These are phyloP conservation scores for Perizoma flavofasciatum DNA, from an alignment of 2,888 invertebrate genomes.

Conservation along the genomic window DNA sequence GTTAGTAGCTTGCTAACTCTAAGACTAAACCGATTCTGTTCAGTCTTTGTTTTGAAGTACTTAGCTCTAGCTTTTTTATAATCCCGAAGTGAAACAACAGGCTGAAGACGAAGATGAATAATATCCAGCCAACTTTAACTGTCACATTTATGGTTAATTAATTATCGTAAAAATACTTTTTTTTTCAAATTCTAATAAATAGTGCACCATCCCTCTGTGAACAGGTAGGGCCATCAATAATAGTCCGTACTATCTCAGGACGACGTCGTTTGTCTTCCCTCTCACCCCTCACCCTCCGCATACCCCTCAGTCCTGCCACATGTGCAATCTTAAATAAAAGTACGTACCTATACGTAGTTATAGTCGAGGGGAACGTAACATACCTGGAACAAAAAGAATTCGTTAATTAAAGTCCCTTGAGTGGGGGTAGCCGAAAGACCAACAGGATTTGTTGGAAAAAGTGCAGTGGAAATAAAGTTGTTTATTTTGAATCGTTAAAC, in stretches of 20 bases:
- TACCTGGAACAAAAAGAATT: conserved; percentile 50
- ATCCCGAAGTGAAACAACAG: too few species aligned
- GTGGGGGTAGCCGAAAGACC: background rate
- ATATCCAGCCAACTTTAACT: background rate
- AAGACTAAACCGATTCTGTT: too few species aligned
- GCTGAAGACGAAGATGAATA: too few species aligned
- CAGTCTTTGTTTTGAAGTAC: too few species aligned
- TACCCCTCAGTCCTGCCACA: conserved; percentile 19
- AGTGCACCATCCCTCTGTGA: conserved; percentile 4
- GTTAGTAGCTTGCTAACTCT: too few species aligned
- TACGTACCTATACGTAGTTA: conserved; percentile 22
- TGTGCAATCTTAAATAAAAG: conserved; percentile 41
- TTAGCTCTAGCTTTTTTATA: too few species aligned
- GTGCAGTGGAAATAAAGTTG: conserved; percentile 6
- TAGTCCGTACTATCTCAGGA: conserved; percentile 29
- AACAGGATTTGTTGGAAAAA: background rate
- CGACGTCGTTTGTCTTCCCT: conserved; percentile 42
- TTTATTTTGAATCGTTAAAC: conserved; percentile 11
- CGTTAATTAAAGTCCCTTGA: conserved; percentile 32
- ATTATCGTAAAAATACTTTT: conserved; percentile 10
- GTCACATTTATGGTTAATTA: background rate
- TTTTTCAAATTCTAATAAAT: conserved; percentile 29
- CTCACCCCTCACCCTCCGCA: conserved; percentile 16
- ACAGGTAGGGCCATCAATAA: conserved; percentile 34
- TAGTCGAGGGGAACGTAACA: conserved; percentile 23